Evolutionary conservation across 2,888 invertebrate genomes (phyloP), one percentile per base, ranked within the genome.

Genomic region (Dryobotodes eremita): DNA sequence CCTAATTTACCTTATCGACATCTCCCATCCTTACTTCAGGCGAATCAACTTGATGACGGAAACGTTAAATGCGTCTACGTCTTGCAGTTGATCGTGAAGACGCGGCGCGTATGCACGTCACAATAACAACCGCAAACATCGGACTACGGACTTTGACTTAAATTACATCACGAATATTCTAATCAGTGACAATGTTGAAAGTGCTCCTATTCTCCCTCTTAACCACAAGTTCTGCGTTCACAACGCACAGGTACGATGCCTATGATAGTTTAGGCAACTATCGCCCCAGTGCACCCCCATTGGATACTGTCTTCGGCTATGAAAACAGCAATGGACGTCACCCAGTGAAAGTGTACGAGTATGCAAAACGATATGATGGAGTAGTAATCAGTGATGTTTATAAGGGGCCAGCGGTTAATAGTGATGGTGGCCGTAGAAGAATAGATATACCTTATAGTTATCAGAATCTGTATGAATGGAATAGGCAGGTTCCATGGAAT

Each of bases 181-280:
- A 72, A 23, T 59, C 26, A 77, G 82, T 55, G 62, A 88, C 64
- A 75, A 88, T 88, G 87, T 79, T 81, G 31, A 50, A 68, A 70
- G 75, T 85, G 4, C 46, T 88, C 61, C 2, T 82, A 8, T 62
- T 82, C 8, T 68, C 66, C 1, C 31, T 89, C 11, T 17, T 79
- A 0, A 50, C 79, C n/a, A 46, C 78, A 13, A 84, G 66, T 48
- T 75, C 26, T 10, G 85, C 78, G 0, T 81, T 74, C n/a, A 82
- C 88, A 11, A 78, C 87, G 10, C 78, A 65, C 26, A 42, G 72
- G 36, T 82, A 70, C 50, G 78, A 81, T 17, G 3, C 15, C 7
- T 69, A 74, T 42, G 77, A 79, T 0, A 71, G 26, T n/a, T 75
- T 73, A 15, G 70, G 59, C 42, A 70, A 74, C 69, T 61, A 89